phyloP scores from a whole-genome alignment of 2,888 invertebrate genomes.

The Globia sparganii region DNA sequence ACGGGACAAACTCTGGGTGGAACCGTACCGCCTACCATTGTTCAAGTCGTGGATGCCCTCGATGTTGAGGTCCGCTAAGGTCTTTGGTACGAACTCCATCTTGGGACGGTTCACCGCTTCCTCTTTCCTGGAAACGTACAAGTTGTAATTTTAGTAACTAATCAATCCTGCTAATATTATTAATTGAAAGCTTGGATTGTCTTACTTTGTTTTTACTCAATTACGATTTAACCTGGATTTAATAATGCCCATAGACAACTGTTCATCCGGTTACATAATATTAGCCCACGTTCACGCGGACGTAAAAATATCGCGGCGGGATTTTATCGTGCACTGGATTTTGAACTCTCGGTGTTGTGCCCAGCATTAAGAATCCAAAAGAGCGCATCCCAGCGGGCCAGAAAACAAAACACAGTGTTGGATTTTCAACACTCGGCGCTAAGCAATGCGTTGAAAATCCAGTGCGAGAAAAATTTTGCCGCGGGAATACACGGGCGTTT shows the following conservation, averaged over 20 bases:
- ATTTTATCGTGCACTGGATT: no score
- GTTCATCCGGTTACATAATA: neutral
- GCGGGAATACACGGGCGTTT: neutral
- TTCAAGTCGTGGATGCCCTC: slow-evolving; percentile 93
- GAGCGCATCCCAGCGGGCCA: neutral
- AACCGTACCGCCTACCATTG: slow-evolving; percentile 91
- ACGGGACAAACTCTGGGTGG: slow-evolving; percentile 86
- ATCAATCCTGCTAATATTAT: neutral
- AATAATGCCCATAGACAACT: neutral
- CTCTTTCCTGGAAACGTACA: slow-evolving; percentile 92
- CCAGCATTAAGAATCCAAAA: no score
- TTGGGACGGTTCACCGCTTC: slow-evolving; percentile 97
- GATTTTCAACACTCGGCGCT: neutral
- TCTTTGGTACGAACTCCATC: slow-evolving; percentile 97
- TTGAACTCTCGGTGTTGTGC: no score
- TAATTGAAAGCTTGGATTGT: neutral
- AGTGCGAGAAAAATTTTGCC: neutral
- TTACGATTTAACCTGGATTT: no score
- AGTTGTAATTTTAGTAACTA: neutral
- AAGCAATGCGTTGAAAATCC: neutral
- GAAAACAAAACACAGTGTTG: neutral
- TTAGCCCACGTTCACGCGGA: no score
- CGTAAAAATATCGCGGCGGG: no score
- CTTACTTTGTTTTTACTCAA: neutral
- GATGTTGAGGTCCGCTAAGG: slow-evolving; percentile 96